Evolutionary conservation across 2,113 vertebrate genomes (phyloP), one percentile per base, ranked within the genome.

Genomic region (Glaucomys volans): DNA sequence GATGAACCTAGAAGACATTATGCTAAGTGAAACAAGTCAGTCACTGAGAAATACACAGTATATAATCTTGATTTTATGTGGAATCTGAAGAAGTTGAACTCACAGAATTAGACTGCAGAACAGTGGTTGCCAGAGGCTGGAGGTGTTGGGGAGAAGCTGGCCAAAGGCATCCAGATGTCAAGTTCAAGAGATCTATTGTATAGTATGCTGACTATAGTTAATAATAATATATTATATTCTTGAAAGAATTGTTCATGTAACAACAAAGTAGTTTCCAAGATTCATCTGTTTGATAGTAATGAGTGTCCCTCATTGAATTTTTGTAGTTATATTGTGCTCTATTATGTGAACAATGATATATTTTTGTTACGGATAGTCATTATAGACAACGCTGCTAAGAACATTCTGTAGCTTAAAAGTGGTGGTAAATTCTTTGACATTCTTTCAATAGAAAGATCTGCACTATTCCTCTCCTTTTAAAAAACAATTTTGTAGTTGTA

Each of bases 121-220:
- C 13, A 32, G 18, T 8, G 3, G 4, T 62, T 32, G 20, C 8
- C 20, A 24, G 1, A 4, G 32, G 14, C 1, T 40, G 54, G 1
- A 32, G 9, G 10, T 16, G 5, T 42, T 47, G 5, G 24, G 8
- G 13, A 54, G 4, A 37, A 44, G 8, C 26, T 47, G 26, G 54
- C 37, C 35, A 71, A 37, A 66, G 17, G 22, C 37, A 6, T 74
- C 1, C 52, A 80, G 66, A 87, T 64, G 18, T 22, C 66, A 22
- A 28, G 6, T 32, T 57, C 64, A 93, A 79, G 26, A 80, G 12
- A 28, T 26, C 32, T 79, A 16, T 47, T 79, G 9, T 28, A 76
- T 2, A 66, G 44, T 8, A 71, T 42, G 44, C 1, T 86, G 30
- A 42, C 37, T 84, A 35, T 67, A 86, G 20, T 81, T 54, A 71